These are phyloP conservation scores for Bombylius discolor DNA, from an alignment of 2,888 invertebrate species.

Conservation along the genomic window DNA sequence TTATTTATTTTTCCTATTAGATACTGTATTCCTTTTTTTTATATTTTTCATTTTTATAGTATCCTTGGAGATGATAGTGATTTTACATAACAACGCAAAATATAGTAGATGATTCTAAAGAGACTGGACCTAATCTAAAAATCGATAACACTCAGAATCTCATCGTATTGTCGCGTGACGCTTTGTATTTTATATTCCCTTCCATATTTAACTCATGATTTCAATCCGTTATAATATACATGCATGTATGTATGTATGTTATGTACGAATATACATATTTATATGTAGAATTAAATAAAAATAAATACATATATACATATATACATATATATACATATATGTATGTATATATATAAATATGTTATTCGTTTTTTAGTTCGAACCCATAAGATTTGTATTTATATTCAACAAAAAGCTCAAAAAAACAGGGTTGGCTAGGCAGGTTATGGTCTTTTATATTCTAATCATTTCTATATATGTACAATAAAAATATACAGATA, in stretches of 20 bases:
- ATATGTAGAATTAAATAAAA: too few relatives aligned
- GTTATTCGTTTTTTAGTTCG: not conserved
- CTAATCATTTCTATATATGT: too few relatives aligned
- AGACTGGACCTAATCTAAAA: conserved; percentile 9
- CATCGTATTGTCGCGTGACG: conserved; percentile 4
- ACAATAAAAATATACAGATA: too few relatives aligned
- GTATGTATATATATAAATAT: not conserved
- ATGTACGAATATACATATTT: not conserved
- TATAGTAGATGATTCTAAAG: too few relatives aligned
- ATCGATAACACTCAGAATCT: conserved; percentile 6
- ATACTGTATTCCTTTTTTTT: not conserved
- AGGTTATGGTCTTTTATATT: too few relatives aligned
- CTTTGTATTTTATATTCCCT: not conserved
- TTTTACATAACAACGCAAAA: too few relatives aligned
- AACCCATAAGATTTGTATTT: not conserved
- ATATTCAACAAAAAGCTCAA: too few relatives aligned
- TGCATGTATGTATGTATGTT: not conserved
- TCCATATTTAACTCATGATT: not conserved
- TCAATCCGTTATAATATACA: not conserved
- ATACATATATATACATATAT: not conserved
- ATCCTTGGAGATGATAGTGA: not conserved
- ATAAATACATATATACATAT: too few relatives aligned
- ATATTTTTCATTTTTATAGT: not conserved
- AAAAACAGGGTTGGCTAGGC: too few relatives aligned
- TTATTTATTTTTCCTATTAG: too few relatives aligned